Evolutionary conservation across 2,797 vertebrate genomes (phyloP).

Genomic region (Phoeniculus purpureus): DNA sequence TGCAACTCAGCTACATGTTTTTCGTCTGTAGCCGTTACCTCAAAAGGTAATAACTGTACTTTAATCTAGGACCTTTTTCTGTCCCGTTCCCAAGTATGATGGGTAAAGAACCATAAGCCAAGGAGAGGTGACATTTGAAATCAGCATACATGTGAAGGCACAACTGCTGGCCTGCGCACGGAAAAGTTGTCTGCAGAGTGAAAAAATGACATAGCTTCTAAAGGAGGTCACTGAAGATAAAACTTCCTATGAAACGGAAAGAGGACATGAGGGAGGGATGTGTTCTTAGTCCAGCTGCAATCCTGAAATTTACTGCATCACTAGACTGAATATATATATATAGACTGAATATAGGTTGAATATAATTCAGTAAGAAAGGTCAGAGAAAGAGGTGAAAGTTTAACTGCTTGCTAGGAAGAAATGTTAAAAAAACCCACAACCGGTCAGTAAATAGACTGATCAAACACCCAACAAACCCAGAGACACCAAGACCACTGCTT

Average conservation of each 20-base stretch:
- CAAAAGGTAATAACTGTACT: conserved; percentile 77
- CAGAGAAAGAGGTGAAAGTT: not conserved
- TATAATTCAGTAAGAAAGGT: not conserved
- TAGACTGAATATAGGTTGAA: not conserved
- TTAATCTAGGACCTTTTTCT: conserved; percentile 81
- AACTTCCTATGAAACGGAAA: not conserved
- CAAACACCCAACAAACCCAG: not conserved
- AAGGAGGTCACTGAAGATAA: not conserved
- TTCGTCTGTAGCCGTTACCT: conserved; percentile 73
- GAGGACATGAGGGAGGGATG: not conserved
- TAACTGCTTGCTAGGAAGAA: not conserved
- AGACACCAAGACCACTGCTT: not conserved
- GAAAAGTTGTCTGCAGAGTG: not conserved
- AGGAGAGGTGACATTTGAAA: conserved; percentile 26
- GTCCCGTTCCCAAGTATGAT: not conserved
- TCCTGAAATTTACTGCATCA: not conserved
- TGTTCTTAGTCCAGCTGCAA: not conserved
- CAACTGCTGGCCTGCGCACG: not conserved
- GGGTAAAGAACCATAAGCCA: conserved; percentile 2
- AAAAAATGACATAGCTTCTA: not conserved
- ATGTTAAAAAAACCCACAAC: not conserved
- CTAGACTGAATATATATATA: not conserved
- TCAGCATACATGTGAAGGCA: not conserved
- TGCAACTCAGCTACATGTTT: conserved; percentile 79
- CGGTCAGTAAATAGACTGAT: not conserved